A percentile compares a stretch with the other conserved stretches of the same genome.
These are phyloP conservation scores for Chrysolina haemoptera DNA, from an alignment of 2,888 invertebrate genomes.

Conservation along the genomic window DNA sequence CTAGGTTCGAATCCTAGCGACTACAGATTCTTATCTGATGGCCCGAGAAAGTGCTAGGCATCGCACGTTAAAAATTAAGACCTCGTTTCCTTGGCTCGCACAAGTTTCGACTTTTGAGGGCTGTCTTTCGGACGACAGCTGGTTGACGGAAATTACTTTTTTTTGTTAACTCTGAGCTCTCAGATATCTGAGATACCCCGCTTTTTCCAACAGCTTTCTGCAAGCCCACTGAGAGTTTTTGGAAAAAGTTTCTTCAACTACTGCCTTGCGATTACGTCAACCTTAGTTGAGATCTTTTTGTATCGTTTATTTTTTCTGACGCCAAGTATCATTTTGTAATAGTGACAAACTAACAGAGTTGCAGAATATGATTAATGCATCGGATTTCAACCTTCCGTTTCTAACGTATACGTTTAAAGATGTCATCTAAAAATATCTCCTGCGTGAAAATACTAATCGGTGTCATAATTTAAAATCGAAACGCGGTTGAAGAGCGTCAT, in stretches of 20 bases:
- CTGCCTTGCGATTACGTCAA: neutral
- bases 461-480: neutral
- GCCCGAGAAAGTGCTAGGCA: no score
- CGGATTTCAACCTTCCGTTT: conserved; percentile 6
- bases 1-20: no score
- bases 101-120: no score
- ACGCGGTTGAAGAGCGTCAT: neutral
- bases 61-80: no score
- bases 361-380: conserved; percentile 12
- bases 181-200: no score
- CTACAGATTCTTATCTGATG: no score
- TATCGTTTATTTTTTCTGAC: neutral
- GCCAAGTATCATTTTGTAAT: conserved; percentile 1
- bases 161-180: no score
- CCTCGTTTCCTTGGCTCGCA: no score
- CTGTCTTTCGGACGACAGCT: no score
- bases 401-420: neutral
- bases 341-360: conserved; percentile 1
- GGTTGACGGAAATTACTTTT: no score
- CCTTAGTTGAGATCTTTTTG: neutral
- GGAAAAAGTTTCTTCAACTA: neutral
- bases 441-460: neutral
- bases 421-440: conserved; percentile 7
- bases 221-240: no score
- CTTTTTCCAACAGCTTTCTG: no score